A percentile compares a stretch with the other conserved stretches of the same genome.
phyloP scores from a whole-genome alignment of 2,797 vertebrate species.

The Lepilemur ruficaudatus region DNA sequence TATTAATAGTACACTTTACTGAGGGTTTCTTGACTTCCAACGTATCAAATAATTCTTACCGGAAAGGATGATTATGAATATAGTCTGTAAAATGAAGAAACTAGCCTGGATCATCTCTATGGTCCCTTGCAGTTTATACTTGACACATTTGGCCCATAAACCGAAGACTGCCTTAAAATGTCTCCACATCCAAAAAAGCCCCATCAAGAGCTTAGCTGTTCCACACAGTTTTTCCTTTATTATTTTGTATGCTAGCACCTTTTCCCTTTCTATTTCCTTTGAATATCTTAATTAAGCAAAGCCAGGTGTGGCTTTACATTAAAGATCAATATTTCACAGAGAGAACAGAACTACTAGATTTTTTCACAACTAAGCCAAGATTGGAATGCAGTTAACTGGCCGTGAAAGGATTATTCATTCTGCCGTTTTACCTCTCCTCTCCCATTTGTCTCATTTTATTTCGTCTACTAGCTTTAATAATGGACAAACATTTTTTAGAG shows the following conservation, averaged over 20 bases:
- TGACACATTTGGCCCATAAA: neutral
- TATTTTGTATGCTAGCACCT: neutral
- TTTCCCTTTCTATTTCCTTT: constrained; percentile 24
- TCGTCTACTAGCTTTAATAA: constrained; percentile 37
- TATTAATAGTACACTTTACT: neutral
- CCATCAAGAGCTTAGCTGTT: neutral
- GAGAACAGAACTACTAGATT: neutral
- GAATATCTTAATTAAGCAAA: constrained; percentile 27
- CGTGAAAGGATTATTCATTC: neutral
- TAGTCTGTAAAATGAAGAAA: neutral
- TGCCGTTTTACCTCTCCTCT: neutral
- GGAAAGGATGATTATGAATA: constrained; percentile 8
- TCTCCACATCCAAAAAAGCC: neutral
- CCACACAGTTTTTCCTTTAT: neutral
- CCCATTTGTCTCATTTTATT: constrained; percentile 27
- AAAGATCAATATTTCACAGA: neutral
- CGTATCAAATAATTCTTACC: neutral
- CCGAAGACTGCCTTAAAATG: neutral
- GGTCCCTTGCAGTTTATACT: neutral
- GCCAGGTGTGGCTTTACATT: neutral
- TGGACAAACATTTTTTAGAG: neutral
- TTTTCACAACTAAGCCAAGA: constrained; percentile 1
- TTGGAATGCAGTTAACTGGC: constrained; percentile 3
- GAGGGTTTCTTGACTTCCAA: neutral
- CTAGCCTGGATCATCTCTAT: neutral